phyloP scores from a whole-genome alignment of 2,113 vertebrate species.

The Crotalus viridis region DNA sequence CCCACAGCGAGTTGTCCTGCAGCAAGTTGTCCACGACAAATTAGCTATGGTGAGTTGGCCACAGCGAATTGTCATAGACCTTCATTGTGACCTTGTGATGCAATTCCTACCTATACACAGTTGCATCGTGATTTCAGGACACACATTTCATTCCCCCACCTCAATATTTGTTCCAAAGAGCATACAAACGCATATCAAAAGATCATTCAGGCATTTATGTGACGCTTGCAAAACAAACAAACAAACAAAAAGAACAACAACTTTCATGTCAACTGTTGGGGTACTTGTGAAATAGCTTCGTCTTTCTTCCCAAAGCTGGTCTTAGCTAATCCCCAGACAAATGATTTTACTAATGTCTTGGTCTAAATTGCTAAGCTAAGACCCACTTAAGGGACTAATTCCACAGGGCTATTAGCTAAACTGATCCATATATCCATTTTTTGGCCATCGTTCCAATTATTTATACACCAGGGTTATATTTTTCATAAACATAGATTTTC shows the following conservation, averaged over 20 bases:
- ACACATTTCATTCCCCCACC: neutral
- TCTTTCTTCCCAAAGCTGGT: neutral
- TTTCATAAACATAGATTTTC: neutral
- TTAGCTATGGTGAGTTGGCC: no score
- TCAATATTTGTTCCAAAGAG: neutral
- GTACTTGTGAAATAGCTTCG: neutral
- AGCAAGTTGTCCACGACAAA: no score
- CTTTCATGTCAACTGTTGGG: neutral
- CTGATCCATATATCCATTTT: neutral
- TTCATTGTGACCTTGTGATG: no score
- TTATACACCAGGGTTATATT: neutral
- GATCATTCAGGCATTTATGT: neutral
- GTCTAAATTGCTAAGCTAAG: neutral
- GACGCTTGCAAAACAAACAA: neutral
- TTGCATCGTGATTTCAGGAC: neutral
- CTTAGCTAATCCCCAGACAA: neutral
- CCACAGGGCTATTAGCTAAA: neutral
- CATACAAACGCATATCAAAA: neutral
- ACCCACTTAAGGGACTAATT: neutral
- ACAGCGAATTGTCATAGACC: no score
- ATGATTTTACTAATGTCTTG: neutral
- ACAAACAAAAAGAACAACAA: neutral
- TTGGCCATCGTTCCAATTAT: neutral
- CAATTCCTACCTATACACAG: neutral
- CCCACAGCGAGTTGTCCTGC: no score